Evolutionary conservation across 2,888 invertebrate species (phyloP).

Genomic region (Tribolium freemani): DNA sequence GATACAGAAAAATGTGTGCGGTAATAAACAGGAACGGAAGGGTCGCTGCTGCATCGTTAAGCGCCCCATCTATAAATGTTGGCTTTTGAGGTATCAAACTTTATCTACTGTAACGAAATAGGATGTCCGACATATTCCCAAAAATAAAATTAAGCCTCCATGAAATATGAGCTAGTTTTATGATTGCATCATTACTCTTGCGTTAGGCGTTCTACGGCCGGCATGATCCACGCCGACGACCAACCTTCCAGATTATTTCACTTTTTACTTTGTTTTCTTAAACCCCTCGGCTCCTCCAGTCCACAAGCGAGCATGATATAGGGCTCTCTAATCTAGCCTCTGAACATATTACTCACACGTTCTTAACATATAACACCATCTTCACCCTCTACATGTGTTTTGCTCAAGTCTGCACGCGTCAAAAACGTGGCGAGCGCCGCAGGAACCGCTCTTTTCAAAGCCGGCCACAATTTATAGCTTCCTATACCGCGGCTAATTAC

Average conservation of each 20-base stretch:
- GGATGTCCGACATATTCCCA: slow-evolving; percentile 61
- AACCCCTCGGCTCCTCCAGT: not conserved
- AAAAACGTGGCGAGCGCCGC: not conserved
- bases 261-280: slow-evolving; percentile 38
- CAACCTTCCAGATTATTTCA: slow-evolving; percentile 47
- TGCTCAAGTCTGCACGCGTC: not conserved
- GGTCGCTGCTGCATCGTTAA: slow-evolving; percentile 17
- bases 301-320: slow-evolving; percentile 9
- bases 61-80: slow-evolving; percentile 54
- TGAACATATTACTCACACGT: slow-evolving; percentile 18
- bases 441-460: not conserved
- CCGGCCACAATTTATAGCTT: not conserved
- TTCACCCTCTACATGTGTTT: not conserved
- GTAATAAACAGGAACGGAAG: slow-evolving; percentile 32
- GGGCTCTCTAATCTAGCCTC: slow-evolving; percentile 18
- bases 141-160: slow-evolving; percentile 61
- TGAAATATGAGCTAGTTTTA: slow-evolving; percentile 60
- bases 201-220: slow-evolving; percentile 49
- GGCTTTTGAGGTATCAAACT: slow-evolving; percentile 54
- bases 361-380: not conserved
- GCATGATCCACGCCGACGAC: slow-evolving; percentile 45
- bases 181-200: slow-evolving; percentile 56
- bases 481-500: not conserved
- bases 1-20: slow-evolving; percentile 11
- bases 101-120: slow-evolving; percentile 61